These are phyloP conservation scores for Ectemnius lituratus DNA, from an alignment of 2,888 invertebrate genomes.

Conservation along the genomic window DNA sequence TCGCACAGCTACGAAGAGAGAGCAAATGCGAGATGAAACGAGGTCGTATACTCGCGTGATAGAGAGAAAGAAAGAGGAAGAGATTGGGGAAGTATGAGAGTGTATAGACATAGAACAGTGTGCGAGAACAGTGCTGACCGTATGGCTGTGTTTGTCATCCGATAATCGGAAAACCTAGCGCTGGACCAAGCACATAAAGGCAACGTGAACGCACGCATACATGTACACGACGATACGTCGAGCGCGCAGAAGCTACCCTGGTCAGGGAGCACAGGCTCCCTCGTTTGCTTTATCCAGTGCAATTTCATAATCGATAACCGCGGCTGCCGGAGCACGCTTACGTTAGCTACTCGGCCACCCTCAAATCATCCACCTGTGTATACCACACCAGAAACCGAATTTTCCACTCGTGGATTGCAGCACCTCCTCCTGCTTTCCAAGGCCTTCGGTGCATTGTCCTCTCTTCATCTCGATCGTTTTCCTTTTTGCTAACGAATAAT, in stretches of 20 bases:
- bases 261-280: slow-evolving; percentile 28
- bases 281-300: slow-evolving; percentile 61
- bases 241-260: slow-evolving; percentile 10
- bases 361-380: slow-evolving; percentile 37
- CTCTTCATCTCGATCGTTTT: no score
- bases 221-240: slow-evolving; percentile 20
- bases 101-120: not conserved
- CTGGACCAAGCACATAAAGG: no score
- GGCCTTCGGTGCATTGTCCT: no score
- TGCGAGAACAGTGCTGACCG: not conserved
- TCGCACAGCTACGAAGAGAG: not conserved
- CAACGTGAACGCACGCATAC: slow-evolving; percentile 14
- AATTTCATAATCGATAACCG: slow-evolving; percentile 67
- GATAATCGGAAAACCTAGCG: slow-evolving; percentile 61
- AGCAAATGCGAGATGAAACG: no score
- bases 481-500: no score
- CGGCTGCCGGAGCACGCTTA: slow-evolving; percentile 21
- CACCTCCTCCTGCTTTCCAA: not conserved
- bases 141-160: slow-evolving; percentile 37
- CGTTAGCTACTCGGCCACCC: slow-evolving; percentile 29
- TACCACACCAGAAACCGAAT: slow-evolving; percentile 33
- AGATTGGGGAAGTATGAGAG: not conserved
- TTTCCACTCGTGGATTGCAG: slow-evolving; percentile 48
- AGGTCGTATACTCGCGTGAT: not conserved
- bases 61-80: not conserved